Percentiles rank a stretch among this genome's conserved stretches.
Evolutionary conservation across 2,888 invertebrate genomes (phyloP).

Genomic region (Hirudinaria manillensis): DNA sequence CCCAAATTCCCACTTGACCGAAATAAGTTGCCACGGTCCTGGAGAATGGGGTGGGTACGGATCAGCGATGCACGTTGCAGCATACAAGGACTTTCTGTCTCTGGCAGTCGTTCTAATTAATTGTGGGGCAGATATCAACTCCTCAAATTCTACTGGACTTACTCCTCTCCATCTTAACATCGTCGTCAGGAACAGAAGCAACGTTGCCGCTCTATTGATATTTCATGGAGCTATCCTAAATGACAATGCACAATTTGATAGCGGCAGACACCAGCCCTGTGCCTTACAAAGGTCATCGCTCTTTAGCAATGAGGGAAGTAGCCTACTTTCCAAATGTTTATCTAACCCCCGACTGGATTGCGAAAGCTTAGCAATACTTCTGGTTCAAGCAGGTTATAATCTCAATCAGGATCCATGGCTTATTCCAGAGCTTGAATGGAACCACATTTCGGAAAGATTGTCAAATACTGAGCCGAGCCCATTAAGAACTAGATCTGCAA

Average conservation of each 20-base stretch:
- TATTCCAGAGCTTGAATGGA: slow-evolving; percentile 4
- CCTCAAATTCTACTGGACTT: slow-evolving; percentile 34
- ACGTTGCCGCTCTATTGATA: slow-evolving; percentile 37
- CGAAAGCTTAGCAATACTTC: slow-evolving; percentile 37
- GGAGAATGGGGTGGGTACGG: slow-evolving; percentile 35
- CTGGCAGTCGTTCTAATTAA: slow-evolving; percentile 37
- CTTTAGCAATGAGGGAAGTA: slow-evolving; percentile 27
- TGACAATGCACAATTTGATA: background rate
- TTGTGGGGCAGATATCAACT: slow-evolving; percentile 36
- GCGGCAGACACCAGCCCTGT: background rate
- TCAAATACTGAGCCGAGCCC: background rate
- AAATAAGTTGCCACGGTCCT: background rate
- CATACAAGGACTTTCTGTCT: slow-evolving; percentile 36
- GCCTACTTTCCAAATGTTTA: slow-evolving; percentile 37
- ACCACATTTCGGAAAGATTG: slow-evolving; percentile 1
- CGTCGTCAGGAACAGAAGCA: slow-evolving; percentile 34
- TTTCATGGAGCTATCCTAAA: slow-evolving; percentile 39
- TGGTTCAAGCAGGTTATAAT: slow-evolving; percentile 39
- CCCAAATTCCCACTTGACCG: slow-evolving; percentile 27
- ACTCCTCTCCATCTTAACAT: slow-evolving; percentile 40
- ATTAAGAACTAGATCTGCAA: slow-evolving; percentile 1
- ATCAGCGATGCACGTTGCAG: slow-evolving; percentile 39
- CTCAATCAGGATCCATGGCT: slow-evolving; percentile 39
- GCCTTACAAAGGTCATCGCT: background rate
- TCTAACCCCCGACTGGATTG: slow-evolving; percentile 39